Conservation (phyloP, 2,797 vertebrate species). For the Falco novaeseelandiae region DNA sequence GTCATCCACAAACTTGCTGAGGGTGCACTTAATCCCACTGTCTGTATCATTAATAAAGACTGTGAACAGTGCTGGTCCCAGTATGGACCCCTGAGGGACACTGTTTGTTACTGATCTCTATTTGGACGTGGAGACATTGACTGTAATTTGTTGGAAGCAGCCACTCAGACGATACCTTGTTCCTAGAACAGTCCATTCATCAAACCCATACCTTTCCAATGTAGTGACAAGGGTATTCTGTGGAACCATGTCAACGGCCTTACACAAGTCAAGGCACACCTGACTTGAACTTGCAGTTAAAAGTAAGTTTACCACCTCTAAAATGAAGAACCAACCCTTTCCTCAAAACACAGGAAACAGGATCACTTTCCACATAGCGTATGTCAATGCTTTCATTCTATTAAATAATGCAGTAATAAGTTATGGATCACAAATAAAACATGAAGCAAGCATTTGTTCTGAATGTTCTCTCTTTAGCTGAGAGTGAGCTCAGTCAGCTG, state of each 20-base stretch:
- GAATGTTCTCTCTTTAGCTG: neutral
- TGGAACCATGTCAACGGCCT: neutral
- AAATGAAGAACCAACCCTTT: neutral
- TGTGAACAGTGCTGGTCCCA: neutral
- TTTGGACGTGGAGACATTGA: neutral
- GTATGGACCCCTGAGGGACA: rapidly evolving
- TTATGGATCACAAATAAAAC: neutral
- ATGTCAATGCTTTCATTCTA: neutral
- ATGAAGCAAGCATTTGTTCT: neutral
- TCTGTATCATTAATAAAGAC: neutral
- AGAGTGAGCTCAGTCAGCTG: neutral
- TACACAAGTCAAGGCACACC: neutral
- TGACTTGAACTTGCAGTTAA: neutral
- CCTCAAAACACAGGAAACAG: neutral
- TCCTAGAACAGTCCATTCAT: neutral
- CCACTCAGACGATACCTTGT: neutral
- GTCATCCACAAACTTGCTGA: neutral
- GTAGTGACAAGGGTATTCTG: neutral
- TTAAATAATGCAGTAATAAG: neutral
- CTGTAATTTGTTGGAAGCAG: neutral
- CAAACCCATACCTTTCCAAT: neutral
- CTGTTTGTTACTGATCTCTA: neutral
- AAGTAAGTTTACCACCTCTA: neutral
- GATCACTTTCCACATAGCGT: neutral
- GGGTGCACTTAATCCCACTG: neutral